A percentile compares a stretch with the other conserved stretches of the same genome.
Evolutionary conservation across 2,797 vertebrate genomes (phyloP).

Genomic region (Siniperca obscura): DNA sequence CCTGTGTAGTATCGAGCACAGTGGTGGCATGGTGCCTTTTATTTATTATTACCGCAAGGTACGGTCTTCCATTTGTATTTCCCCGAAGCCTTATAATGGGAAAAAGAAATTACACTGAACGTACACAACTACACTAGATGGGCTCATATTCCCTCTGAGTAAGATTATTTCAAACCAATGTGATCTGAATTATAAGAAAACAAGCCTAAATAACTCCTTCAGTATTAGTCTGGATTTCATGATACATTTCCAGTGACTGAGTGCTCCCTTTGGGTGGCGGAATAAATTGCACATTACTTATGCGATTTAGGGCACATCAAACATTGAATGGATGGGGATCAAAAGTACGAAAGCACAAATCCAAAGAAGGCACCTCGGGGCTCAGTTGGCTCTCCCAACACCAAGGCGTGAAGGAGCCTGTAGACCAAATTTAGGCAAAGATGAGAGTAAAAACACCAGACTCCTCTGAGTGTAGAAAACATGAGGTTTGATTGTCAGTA

Average conservation of each 20-base stretch:
- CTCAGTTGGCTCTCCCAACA: constrained; percentile 55
- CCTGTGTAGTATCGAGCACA: constrained; percentile 82
- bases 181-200: constrained; percentile 54
- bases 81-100: constrained; percentile 84
- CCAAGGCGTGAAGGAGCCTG: constrained; percentile 55
- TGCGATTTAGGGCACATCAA: constrained; percentile 68
- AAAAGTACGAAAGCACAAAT: constrained; percentile 84
- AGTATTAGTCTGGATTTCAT: constrained; percentile 53
- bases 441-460: constrained; percentile 30
- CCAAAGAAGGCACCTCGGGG: constrained; percentile 83
- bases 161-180: constrained; percentile 62
- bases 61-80: constrained; percentile 87
- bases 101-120: constrained; percentile 70
- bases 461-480: constrained; percentile 50
- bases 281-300: constrained; percentile 70
- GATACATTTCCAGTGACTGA: constrained; percentile 44
- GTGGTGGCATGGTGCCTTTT: constrained; percentile 85
- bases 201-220: constrained; percentile 41
- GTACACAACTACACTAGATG: constrained; percentile 60
- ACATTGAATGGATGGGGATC: constrained; percentile 63
- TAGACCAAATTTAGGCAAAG: constrained; percentile 68
- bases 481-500: constrained; percentile 73
- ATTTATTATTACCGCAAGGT: constrained; percentile 85
- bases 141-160: constrained; percentile 68
- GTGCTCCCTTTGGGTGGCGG: constrained; percentile 46